Conservation (phyloP, 2,113 vertebrate genomes). For the Sinosuthora webbiana region DNA sequence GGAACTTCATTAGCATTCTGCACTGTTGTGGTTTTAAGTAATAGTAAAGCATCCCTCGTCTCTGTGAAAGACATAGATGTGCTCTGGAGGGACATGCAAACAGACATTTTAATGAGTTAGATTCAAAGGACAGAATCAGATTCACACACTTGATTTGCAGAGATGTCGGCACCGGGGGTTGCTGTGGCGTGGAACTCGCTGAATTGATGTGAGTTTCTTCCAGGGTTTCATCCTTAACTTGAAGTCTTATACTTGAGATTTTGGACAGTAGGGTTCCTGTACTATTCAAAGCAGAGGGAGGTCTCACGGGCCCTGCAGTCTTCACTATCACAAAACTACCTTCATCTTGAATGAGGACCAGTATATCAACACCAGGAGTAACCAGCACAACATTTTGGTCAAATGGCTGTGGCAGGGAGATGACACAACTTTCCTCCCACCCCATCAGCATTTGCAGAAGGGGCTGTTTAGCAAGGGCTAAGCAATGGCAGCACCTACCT, state of each 20-base stretch:
- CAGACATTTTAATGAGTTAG: not conserved
- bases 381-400: not conserved
- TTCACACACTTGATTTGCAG: not conserved
- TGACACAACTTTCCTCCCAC: not conserved
- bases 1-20: constrained; percentile 50
- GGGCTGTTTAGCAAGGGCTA: not conserved
- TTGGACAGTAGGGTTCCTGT: not conserved
- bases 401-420: not conserved
- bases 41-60: not conserved
- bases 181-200: rapidly evolving
- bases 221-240: not conserved
- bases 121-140: not conserved
- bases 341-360: not conserved
- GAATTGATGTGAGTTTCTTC: not conserved
- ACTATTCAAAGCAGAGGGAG: not conserved
- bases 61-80: not conserved
- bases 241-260: not conserved
- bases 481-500: constrained; percentile 13
- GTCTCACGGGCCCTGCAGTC: not conserved
- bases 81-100: not conserved
- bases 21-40: constrained; percentile 38
- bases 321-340: not conserved
- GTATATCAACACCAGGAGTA: not conserved
- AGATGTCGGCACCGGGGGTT: not conserved
- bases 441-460: not conserved